Conservation (phyloP, 1,140 invertebrate species). For the Bombus affinis region DNA sequence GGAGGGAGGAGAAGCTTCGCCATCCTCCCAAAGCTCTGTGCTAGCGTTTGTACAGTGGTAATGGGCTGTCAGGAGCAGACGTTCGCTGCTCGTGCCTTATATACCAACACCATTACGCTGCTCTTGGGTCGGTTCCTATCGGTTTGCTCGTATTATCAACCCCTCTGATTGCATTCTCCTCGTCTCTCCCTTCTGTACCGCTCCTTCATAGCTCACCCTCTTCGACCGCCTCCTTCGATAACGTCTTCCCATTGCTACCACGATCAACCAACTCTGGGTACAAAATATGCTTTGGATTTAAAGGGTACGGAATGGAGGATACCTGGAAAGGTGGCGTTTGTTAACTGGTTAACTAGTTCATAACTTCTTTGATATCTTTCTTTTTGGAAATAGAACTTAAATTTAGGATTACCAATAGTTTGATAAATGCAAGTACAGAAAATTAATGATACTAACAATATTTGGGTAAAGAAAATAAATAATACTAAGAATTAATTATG, state of each 20-base stretch:
- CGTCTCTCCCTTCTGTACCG: slow-evolving; percentile 24
- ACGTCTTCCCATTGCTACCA: slow-evolving; percentile 7
- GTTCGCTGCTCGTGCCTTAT: slow-evolving; percentile 75
- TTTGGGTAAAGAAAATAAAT: no score
- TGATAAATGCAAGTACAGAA: no score
- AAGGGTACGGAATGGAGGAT: not conserved
- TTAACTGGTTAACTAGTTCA: not conserved
- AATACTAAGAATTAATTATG: no score
- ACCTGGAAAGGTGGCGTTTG: not conserved
- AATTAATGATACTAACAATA: no score
- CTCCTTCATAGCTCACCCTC: not conserved
- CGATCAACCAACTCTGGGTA: not conserved
- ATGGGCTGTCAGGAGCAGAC: slow-evolving; percentile 80
- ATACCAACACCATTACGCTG: slow-evolving; percentile 73
- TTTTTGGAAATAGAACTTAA: no score
- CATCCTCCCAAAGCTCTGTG: slow-evolving; percentile 65
- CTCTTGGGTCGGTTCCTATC: slow-evolving; percentile 68
- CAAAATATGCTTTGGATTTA: not conserved
- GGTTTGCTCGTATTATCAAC: slow-evolving; percentile 56
- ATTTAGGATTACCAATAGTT: no score
- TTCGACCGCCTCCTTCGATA: slow-evolving; percentile 36
- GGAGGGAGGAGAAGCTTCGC: slow-evolving; percentile 49
- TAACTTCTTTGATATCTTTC: no score
- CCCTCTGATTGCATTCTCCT: slow-evolving; percentile 50
- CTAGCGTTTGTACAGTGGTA: slow-evolving; percentile 80